These are phyloP conservation scores for Volucella inflata DNA, from an alignment of 2,888 invertebrate genomes.

Conservation along the genomic window DNA sequence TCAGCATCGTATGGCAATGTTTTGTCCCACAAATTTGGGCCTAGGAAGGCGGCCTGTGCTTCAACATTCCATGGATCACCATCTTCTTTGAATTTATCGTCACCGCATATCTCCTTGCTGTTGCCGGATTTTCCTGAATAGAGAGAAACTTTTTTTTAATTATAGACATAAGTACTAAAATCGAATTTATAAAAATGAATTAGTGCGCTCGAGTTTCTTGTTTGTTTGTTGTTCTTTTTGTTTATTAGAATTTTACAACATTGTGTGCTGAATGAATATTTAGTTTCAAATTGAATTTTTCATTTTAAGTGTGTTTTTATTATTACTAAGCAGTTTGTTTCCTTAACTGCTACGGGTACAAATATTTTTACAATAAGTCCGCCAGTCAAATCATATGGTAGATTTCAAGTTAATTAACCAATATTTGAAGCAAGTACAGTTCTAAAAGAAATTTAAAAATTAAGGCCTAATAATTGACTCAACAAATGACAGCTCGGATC, in stretches of 20 bases:
- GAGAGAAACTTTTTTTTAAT: conserved; percentile 76
- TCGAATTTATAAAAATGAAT: conserved; percentile 63
- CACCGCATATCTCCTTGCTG: conserved; percentile 84
- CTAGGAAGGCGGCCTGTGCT: conserved; percentile 97
- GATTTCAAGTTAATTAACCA: too few species aligned
- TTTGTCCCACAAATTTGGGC: conserved; percentile 98
- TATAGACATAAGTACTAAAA: conserved; percentile 74
- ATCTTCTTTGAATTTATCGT: conserved; percentile 90
- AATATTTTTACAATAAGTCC: too few species aligned
- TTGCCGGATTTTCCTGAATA: conserved; percentile 86
- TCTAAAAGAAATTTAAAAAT: too few species aligned
- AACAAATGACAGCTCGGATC: too few species aligned
- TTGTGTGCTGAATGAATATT: neutral
- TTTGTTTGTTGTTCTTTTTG: neutral
- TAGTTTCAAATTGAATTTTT: neutral
- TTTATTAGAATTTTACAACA: conserved; percentile 1
- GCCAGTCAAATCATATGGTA: too few species aligned
- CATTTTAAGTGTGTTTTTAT: neutral
- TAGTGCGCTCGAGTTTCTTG: conserved; percentile 59
- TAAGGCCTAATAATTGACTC: too few species aligned
- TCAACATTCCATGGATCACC: conserved; percentile 94
- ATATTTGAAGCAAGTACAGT: too few species aligned
- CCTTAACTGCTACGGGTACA: too few species aligned
- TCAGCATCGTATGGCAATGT: conserved; percentile 95
- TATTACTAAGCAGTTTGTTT: neutral